Evolutionary conservation across 2,888 invertebrate genomes (phyloP), one percentile per base, ranked within the genome.

Genomic region (Merodon equestris): DNA sequence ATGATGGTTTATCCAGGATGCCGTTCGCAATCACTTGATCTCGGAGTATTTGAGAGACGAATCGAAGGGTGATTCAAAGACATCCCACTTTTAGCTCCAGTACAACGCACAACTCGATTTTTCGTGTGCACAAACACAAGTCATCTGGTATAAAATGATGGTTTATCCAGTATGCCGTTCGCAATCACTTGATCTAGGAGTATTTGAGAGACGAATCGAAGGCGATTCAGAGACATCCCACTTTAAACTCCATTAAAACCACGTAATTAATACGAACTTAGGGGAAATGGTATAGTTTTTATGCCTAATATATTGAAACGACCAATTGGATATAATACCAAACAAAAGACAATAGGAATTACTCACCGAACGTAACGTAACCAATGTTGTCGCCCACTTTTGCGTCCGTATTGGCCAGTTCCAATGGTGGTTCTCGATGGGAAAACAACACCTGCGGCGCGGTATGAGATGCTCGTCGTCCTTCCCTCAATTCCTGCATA

Each of bases 401-500:
- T 67, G 99, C 99, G 86, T 97, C 96, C 10, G 97, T 96, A 88
- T 97, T 96, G 87, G 95, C 93, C 81, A 99, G 91, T 90, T 99
- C 99, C 89, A 96, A 88, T 0, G 99, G 99, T 42, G 99, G 99
- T 87, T 99, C 99, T 86, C 96, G 94, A 90, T 99, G 97, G 88
- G 95, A 95, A 90, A 96, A 96, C 84, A 96, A 90, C 85, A 96
- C 96, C 91, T 94, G 94, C 40, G 96, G 96, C 74, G 97, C 97
- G 61, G 97, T 98, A 87, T 98, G 97, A 83, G 96, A 96, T 19
- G 97, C 98, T 88, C 98, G 92, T 82, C 99, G 92, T 14, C 99
- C 99, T 90, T 99, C 99, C 88, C 98, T 97, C 85, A 99, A 94
- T 90, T 99, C 99, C 91, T 99, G 98, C 94, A 99, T 96, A 91